Evolutionary conservation across 2,888 invertebrate genomes (phyloP).

Genomic region (Ornithoptera alexandrae): DNA sequence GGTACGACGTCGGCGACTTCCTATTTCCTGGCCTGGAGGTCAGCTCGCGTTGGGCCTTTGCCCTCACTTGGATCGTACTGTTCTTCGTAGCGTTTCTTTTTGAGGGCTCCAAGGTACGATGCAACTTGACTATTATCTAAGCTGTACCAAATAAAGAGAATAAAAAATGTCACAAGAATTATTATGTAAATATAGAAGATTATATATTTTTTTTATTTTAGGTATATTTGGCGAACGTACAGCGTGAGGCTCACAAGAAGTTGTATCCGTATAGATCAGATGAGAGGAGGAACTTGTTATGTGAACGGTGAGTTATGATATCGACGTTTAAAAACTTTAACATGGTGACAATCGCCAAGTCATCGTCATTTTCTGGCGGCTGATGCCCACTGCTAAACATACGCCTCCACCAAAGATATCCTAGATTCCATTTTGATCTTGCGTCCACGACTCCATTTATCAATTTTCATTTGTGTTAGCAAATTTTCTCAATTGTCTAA

Average conservation of each 20-base stretch:
- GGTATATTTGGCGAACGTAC: constrained; percentile 68
- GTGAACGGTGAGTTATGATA: constrained; percentile 56
- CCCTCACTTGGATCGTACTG: constrained; percentile 81
- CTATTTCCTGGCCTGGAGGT: constrained; percentile 82
- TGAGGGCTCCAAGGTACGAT: constrained; percentile 78
- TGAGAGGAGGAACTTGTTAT: constrained; percentile 64
- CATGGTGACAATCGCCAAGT: too few species aligned
- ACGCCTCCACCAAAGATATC: too few species aligned
- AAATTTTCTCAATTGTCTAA: too few species aligned
- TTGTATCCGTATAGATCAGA: constrained; percentile 63
- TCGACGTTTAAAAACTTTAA: too few species aligned
- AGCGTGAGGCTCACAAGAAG: constrained; percentile 59
- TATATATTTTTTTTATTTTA: constrained; percentile 37
- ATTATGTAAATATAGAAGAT: not conserved
- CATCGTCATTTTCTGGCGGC: too few species aligned
- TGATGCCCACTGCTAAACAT: too few species aligned
- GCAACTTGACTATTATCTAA: too few species aligned
- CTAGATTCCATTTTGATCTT: too few species aligned
- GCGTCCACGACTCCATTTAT: too few species aligned
- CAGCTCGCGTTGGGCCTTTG: constrained; percentile 72
- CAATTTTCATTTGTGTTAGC: too few species aligned
- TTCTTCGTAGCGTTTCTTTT: constrained; percentile 81
- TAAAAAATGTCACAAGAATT: too few species aligned
- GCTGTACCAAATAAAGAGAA: too few species aligned
- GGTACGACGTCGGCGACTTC: constrained; percentile 81